A percentile compares a stretch with the other conserved stretches of the same genome.
Conservation (phyloP, 2,888 invertebrate genomes). For the Hirtodrosophila cameraria region DNA sequence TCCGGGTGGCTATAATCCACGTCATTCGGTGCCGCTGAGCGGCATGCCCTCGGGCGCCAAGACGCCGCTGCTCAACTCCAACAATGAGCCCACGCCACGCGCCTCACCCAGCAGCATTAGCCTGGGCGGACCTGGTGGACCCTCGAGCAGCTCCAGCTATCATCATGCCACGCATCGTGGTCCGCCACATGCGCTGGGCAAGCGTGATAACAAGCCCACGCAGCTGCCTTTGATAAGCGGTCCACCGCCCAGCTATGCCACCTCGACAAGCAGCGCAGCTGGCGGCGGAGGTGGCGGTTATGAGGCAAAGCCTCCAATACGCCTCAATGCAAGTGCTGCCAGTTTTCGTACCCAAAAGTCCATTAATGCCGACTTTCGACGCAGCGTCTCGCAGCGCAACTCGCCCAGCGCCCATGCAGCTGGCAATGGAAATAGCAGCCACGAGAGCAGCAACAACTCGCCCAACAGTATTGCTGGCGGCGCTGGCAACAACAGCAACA, state of each 20-base stretch:
- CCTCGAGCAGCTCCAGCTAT: constrained; percentile 41
- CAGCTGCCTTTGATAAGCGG: constrained; percentile 77
- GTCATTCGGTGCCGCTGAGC: constrained; percentile 62
- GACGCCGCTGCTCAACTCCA: constrained; percentile 71
- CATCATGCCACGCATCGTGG: constrained; percentile 71
- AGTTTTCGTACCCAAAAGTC: constrained; percentile 81
- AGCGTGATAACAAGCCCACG: constrained; percentile 76
- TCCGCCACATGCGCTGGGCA: constrained; percentile 70
- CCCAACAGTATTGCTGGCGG: constrained; percentile 81
- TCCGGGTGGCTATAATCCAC: constrained; percentile 64
- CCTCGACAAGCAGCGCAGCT: constrained; percentile 35
- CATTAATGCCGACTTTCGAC: constrained; percentile 80
- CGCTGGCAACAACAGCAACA: constrained; percentile 25
- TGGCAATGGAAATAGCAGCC: constrained; percentile 62
- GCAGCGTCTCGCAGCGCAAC: constrained; percentile 83
- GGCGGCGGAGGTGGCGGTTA: constrained; percentile 43
- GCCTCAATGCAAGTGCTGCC: constrained; percentile 78
- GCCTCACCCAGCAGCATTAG: constrained; percentile 75
- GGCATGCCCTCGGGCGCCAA: constrained; percentile 64
- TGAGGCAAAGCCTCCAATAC: constrained; percentile 77
- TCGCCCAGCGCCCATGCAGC: constrained; percentile 83
- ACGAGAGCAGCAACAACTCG: constrained; percentile 84
- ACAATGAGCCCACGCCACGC: constrained; percentile 78
- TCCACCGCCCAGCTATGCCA: constrained; percentile 64
- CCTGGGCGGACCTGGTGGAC: constrained; percentile 54